Base-by-base conservation (phyloP, 2,888 invertebrate genomes). In the Eupithecia tripunctaria region DNA sequence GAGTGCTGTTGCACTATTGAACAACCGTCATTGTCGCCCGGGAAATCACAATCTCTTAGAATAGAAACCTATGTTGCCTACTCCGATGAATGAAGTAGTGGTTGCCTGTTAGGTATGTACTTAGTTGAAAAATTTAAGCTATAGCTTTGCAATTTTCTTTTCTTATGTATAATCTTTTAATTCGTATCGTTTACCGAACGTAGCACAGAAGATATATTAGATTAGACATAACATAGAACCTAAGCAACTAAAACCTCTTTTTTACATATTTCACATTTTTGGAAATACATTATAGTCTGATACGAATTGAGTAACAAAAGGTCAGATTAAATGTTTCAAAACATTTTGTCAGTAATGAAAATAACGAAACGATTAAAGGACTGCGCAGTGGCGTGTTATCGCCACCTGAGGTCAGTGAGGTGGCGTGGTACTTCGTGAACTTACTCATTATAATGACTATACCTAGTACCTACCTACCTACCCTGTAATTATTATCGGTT, bases 371-470 rank as follows among this genome's bases (percentile, higher is more conserved):
- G 67, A 65, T 89, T 85, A 88, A 86, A 89, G 88, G 88, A 88
- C 82, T 79, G 84, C 80, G 82, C 83, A 78, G 79, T 76, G 73
- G 76, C 78, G 78, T 80, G 82, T 85, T 87, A 87, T 87, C 89
- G 78, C 74, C 76, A 84, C 81, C 81, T 81, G 84, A 84, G 86
- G 88, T 90, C 85, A 86, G 81, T 82, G 82, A 83, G 85, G 76
- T 72, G 67, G 70, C 83, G 82, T 79, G 74, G 80, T 82, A 84
- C 82, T 86, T 80, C 32, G n/a, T 36, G 12, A 32, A 64, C 64
- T 64, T 64, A 64, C 64, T 64, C 38, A 64, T 60, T 29, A 60
- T 64, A 38, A 85, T 86, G 38, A 38, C 64, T 38, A 64, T 6
- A 56, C 21, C n/a, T n/a, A n/a, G 43, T 51, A n/a, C n/a, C 15